These are phyloP conservation scores for Priapulus caudatus DNA, from an alignment of 2,888 invertebrate genomes.

Conservation along the genomic window DNA sequence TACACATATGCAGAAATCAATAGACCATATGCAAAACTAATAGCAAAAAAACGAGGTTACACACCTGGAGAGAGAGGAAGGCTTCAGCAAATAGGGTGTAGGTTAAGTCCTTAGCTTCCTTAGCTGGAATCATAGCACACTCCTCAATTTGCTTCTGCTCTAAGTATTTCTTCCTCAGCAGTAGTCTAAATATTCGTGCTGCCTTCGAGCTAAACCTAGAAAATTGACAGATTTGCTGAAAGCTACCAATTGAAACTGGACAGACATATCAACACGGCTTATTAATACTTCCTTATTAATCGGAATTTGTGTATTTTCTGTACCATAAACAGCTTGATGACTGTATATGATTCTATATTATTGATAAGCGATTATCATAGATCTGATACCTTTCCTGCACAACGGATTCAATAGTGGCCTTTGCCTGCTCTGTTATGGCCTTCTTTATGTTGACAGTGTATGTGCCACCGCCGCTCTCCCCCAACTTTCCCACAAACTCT, in stretches of 20 bases:
- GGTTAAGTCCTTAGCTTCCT: conserved; percentile 76
- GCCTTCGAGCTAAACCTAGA: conserved; percentile 36
- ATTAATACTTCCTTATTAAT: too few species aligned
- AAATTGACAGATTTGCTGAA: too few species aligned
- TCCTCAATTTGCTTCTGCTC: conserved; percentile 83
- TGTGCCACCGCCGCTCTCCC: conserved; percentile 72
- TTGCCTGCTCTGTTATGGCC: conserved; percentile 58
- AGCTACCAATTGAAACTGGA: too few species aligned
- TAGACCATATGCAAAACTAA: too few species aligned
- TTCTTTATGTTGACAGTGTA: conserved; percentile 59
- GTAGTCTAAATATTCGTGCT: conserved; percentile 55
- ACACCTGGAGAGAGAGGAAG: conserved; percentile 44
- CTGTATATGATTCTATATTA: too few species aligned
- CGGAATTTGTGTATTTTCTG: too few species aligned
- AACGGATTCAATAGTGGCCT: conserved; percentile 60
- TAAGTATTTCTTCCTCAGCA: conserved; percentile 63
- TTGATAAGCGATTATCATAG: too few species aligned
- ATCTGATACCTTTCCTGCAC: conserved; percentile 75
- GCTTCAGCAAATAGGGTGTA: conserved; percentile 73
- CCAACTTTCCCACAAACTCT: conserved; percentile 55
- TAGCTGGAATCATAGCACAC: conserved; percentile 80
- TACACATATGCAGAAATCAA: too few species aligned
- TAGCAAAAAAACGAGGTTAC: too few species aligned
- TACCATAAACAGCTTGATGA: too few species aligned
- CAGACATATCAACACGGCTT: too few species aligned